phyloP scores from a whole-genome alignment of 2,797 vertebrate species.

The Salmo trutta region DNA sequence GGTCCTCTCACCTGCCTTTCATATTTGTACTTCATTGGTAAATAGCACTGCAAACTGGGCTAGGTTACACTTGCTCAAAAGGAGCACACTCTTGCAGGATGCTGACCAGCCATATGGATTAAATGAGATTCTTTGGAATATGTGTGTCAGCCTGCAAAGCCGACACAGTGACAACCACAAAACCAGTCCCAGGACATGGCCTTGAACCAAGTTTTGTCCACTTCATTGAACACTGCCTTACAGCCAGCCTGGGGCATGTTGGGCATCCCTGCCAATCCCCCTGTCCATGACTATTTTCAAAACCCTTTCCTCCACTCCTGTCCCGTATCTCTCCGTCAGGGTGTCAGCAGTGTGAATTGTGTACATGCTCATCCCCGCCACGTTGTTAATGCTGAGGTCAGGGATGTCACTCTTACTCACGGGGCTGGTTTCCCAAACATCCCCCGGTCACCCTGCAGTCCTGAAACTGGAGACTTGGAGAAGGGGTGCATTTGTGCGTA shows the following conservation, averaged over 20 bases:
- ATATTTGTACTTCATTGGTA: neutral
- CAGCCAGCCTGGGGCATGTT: neutral
- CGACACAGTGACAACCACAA: neutral
- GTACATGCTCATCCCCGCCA: neutral
- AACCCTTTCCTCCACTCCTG: neutral
- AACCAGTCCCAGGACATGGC: neutral
- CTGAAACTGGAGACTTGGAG: neutral
- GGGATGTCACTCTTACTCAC: neutral
- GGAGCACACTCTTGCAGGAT: neutral
- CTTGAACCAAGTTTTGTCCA: neutral
- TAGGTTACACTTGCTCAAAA: neutral
- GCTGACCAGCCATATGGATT: neutral
- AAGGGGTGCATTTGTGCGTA: neutral
- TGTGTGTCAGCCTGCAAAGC: neutral
- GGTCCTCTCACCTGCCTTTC: neutral
- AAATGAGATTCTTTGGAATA: neutral
- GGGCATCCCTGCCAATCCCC: neutral
- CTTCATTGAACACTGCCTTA: neutral
- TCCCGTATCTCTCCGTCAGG: slow-evolving; percentile 13
- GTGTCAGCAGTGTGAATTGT: neutral
- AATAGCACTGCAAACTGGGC: neutral
- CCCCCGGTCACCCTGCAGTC: neutral
- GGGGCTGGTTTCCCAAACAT: neutral
- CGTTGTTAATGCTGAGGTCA: neutral
- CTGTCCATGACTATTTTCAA: neutral